Evolutionary conservation across 2,888 invertebrate genomes (phyloP).

Genomic region (Exephanes ischioxanthus): DNA sequence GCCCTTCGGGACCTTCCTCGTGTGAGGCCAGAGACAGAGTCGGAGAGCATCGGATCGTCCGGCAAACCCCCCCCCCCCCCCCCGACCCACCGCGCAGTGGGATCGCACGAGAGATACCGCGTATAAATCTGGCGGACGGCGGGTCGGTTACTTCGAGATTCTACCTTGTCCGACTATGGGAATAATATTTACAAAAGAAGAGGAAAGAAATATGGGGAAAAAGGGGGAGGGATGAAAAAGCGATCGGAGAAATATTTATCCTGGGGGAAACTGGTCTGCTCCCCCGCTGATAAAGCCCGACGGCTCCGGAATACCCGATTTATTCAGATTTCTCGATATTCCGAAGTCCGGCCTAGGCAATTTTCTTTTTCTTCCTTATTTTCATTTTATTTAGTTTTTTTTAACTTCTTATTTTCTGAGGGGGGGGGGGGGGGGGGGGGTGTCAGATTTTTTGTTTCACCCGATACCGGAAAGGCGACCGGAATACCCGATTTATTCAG

Average conservation of each 20-base stretch:
- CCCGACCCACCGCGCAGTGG: not conserved
- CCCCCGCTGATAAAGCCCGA: conserved; percentile 10
- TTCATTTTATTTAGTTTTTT: no score
- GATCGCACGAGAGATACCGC: conserved; percentile 35
- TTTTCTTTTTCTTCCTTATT: not conserved
- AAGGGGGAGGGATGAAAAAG: conserved; percentile 7
- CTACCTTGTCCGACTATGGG: conserved; percentile 41
- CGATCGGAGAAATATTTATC: conserved; percentile 59
- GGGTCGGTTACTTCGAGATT: conserved; percentile 57
- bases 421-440: no score
- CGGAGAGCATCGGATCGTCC: conserved; percentile 25
- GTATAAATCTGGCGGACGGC: conserved; percentile 53
- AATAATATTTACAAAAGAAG: conserved; percentile 29
- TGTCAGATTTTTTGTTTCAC: no score
- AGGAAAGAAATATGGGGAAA: conserved; percentile 17
- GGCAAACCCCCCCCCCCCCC: conserved; percentile 4
- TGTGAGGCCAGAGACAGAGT: conserved; percentile 39
- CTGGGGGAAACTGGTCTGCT: not conserved
- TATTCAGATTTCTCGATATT: not conserved
- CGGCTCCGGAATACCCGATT: not conserved
- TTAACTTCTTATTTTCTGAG: no score
- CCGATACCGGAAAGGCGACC: no score
- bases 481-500: not conserved
- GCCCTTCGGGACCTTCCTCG: conserved; percentile 54
- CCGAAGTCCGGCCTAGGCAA: not conserved